These are phyloP conservation scores for Epistrophella euchroma DNA, from an alignment of 2,888 invertebrate genomes.

Conservation along the genomic window DNA sequence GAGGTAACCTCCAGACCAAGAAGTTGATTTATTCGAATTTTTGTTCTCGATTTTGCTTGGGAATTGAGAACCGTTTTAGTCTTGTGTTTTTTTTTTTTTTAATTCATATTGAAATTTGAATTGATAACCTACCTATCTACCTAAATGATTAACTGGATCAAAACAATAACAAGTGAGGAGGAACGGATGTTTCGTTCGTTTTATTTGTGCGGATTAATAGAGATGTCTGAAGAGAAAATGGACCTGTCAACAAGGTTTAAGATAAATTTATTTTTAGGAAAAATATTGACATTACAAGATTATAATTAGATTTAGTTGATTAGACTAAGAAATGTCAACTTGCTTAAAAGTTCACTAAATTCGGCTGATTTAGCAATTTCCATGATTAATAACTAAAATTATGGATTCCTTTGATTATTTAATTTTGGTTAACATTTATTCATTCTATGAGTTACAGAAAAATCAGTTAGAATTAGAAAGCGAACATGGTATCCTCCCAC, in stretches of 20 bases:
- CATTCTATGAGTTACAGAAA: too few species aligned
- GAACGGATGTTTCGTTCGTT: slow-evolving; percentile 45
- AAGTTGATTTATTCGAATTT: slow-evolving; percentile 57
- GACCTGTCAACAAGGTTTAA: slow-evolving; percentile 1
- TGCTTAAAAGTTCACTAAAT: too few species aligned
- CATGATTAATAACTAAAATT: too few species aligned
- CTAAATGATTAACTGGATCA: slow-evolving; percentile 56
- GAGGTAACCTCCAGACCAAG: slow-evolving; percentile 63
- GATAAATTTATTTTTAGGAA: too few species aligned
- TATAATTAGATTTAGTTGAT: too few species aligned
- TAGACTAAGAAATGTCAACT: too few species aligned
- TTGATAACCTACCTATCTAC: background rate
- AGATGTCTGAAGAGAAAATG: slow-evolving; percentile 17
- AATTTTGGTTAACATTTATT: too few species aligned
- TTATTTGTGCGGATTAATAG: slow-evolving; percentile 18
- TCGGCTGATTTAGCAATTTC: too few species aligned
- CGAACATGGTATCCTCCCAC: too few species aligned
- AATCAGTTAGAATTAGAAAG: too few species aligned
- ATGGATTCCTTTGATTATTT: too few species aligned
- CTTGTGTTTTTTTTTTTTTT: background rate
- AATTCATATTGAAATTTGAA: slow-evolving; percentile 21
- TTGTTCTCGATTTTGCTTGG: background rate
- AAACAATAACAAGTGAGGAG: slow-evolving; percentile 8
- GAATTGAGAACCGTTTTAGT: background rate
- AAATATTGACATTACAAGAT: too few species aligned